Percentiles rank a stretch among this genome's conserved stretches.
These are phyloP conservation scores for Mamestra configurata DNA, from an alignment of 1,140 invertebrate genomes.

Conservation along the genomic window DNA sequence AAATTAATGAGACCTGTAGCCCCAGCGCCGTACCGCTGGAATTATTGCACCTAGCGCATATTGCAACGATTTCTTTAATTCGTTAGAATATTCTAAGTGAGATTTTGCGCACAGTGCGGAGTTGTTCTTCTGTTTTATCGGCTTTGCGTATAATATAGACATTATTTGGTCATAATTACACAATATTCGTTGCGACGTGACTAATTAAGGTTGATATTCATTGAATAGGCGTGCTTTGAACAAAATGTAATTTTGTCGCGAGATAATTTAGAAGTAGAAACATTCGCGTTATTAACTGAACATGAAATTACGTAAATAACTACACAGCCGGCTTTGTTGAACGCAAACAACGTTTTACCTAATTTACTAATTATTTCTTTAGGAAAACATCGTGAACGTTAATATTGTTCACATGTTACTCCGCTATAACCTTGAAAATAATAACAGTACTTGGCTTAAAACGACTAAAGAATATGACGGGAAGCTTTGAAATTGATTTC, in stretches of 20 bases:
- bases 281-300: background rate
- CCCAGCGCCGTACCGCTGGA: background rate
- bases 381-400: background rate
- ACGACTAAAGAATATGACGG: background rate
- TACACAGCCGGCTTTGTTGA: background rate
- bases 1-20: background rate
- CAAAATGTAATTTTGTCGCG: conserved; percentile 3
- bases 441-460: background rate
- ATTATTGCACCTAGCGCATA: background rate
- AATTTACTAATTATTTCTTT: background rate
- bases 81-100: background rate
- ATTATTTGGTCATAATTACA: conserved; percentile 15
- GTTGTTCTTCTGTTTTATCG: background rate
- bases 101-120: background rate
- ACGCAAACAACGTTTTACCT: background rate
- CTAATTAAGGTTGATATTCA: conserved; percentile 23
- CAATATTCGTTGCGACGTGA: conserved; percentile 5
- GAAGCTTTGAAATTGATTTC: too few species aligned
- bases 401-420: background rate
- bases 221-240: conserved; percentile 15
- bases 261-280: background rate
- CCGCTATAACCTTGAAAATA: background rate
- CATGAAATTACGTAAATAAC: background rate
- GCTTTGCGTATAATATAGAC: background rate
- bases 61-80: background rate